Evolutionary conservation across 1,140 invertebrate species (phyloP).

Genomic region (Drosophila takahashii): DNA sequence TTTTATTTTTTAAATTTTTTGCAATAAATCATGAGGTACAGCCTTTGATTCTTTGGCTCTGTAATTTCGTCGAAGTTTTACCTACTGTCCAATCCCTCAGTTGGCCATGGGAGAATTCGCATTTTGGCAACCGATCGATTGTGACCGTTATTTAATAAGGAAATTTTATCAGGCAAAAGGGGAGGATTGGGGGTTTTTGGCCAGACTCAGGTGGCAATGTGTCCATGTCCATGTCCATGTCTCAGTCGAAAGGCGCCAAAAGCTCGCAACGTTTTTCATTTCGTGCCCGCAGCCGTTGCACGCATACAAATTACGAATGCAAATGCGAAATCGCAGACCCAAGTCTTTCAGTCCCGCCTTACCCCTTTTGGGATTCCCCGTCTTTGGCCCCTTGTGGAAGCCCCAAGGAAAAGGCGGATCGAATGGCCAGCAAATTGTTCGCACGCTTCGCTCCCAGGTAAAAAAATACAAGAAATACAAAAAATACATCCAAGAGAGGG

Average conservation of each 20-base stretch:
- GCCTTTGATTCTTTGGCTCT: background rate
- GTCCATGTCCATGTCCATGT: slow-evolving; percentile 32
- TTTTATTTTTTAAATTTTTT: too few species aligned
- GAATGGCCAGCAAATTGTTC: slow-evolving; percentile 74
- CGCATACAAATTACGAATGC: slow-evolving; percentile 70
- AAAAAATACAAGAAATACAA: background rate
- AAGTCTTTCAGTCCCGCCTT: slow-evolving; percentile 5
- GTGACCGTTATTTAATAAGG: slow-evolving; percentile 80
- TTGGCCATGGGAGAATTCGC: slow-evolving; percentile 19
- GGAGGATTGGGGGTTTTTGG: background rate
- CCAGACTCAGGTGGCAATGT: slow-evolving; percentile 34
- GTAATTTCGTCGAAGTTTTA: background rate
- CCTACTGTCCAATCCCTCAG: background rate
- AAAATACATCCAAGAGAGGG: slow-evolving; percentile 5
- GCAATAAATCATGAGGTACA: too few species aligned
- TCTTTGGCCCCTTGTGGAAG: slow-evolving; percentile 6
- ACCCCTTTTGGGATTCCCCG: background rate
- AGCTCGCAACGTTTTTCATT: slow-evolving; percentile 58
- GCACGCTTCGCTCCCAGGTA: slow-evolving; percentile 67
- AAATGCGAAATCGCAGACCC: slow-evolving; percentile 53
- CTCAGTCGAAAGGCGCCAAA: slow-evolving; percentile 69
- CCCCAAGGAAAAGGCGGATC: slow-evolving; percentile 52
- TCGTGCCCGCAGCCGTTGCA: slow-evolving; percentile 54
- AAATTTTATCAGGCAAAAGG: slow-evolving; percentile 43
- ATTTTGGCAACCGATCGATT: slow-evolving; percentile 55